Base-by-base conservation (phyloP, 2,888 invertebrate species). In the Trissolcus japonicus region DNA sequence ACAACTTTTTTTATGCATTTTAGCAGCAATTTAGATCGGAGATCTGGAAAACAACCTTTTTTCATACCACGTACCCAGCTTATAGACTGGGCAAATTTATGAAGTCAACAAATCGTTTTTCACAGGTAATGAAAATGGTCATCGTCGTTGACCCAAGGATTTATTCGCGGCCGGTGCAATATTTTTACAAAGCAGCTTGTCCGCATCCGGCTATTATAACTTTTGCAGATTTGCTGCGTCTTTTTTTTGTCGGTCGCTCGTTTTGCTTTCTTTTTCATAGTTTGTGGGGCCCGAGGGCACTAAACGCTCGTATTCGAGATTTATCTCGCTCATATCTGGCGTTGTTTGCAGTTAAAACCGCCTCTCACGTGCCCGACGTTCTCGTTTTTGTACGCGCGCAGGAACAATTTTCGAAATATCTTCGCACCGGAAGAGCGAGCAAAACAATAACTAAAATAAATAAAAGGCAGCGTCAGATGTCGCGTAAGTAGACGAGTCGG, bases 251-350 rank as follows among this genome's bases (percentile, higher is more conserved):
- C 4, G 9, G 16, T 40, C 40, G 21, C 21, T 59, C 57, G 43
- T 71, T 79, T 79, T 68, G 16, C 63, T 51, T 59, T 1, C 40
- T 51, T 60, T 60, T 41, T 3, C 55, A 50, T 43, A 17, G 77
- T 74, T 75, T 62, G 74, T 77, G 80, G 80, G 81, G 76, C 79
- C 81, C 66, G 80, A 75, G 82, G 83, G 81, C 78, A 81, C 82
- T 85, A 84, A 85, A 83, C 81, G 82, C 84, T 82, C 82, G 81
- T 85, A 85, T 84, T 80, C 78, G 81, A 86, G 86, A 88, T 88
- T 88, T 87, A 88, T 88, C 83, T 83, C 79, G 79, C 83, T 88
- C 86, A 86, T 86, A 87, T 87, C 86, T 85, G 83, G 82, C 63
- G 35, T 72, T 61, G 69, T 19, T 41, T 72, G 75, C 73, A 76